phyloP scores from a whole-genome alignment of 2,113 vertebrate genomes.

The Neogale vison region DNA sequence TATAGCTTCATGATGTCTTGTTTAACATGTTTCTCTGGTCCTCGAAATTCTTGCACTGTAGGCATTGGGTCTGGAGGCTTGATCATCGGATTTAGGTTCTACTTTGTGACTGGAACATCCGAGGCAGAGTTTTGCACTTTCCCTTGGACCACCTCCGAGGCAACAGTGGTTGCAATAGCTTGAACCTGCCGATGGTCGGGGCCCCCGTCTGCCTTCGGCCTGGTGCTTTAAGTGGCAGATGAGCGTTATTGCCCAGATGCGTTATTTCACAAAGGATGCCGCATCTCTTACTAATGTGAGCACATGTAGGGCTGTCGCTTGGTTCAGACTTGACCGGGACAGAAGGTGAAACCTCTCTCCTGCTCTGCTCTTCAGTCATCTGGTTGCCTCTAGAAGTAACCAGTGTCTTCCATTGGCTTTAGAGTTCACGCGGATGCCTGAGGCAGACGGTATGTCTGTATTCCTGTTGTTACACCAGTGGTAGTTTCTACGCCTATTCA shows the following conservation, averaged over 20 bases:
- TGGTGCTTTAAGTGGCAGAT: background rate
- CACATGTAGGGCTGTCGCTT: background rate
- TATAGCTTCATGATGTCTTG: background rate
- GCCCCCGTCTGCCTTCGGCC: background rate
- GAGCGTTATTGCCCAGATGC: background rate
- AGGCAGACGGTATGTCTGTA: background rate
- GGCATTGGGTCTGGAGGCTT: background rate
- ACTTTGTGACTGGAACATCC: background rate
- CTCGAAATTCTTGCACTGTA: background rate
- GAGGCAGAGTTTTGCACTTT: background rate
- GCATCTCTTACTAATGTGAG: background rate
- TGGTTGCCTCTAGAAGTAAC: background rate
- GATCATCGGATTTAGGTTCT: background rate
- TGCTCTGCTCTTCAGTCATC: background rate
- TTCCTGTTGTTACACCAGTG: background rate
- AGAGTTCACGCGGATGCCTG: no score
- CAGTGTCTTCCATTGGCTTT: background rate
- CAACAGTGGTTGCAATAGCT: background rate
- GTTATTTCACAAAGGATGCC: background rate
- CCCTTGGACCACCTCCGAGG: fast-evolving
- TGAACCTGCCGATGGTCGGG: background rate
- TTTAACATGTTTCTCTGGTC: background rate
- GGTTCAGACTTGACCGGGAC: background rate
- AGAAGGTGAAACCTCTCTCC: background rate
- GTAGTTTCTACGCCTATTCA: background rate